phyloP scores from a whole-genome alignment of 2,113 vertebrate genomes.

The Chionis minor region DNA sequence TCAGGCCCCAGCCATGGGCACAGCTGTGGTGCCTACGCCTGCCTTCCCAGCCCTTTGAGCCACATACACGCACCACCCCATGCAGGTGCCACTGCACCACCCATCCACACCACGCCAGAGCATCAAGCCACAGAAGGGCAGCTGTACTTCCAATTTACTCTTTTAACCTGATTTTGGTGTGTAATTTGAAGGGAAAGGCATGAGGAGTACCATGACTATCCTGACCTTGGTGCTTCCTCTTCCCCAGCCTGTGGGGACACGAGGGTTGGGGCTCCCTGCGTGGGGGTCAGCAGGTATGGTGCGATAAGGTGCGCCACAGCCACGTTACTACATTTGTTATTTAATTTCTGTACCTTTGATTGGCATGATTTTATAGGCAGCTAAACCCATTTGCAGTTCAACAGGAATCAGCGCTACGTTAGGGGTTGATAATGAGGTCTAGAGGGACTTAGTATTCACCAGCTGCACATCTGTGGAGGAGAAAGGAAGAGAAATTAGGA shows the following conservation, averaged over 20 bases:
- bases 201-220: background rate
- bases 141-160: background rate
- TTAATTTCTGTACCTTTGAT: background rate
- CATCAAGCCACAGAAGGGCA: background rate
- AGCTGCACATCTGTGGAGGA: background rate
- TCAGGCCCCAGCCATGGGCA: background rate
- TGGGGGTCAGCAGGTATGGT: background rate
- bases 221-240: background rate
- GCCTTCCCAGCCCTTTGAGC: background rate
- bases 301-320: background rate
- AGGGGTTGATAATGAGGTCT: background rate
- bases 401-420: fast-evolving
- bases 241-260: too few species aligned
- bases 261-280: background rate
- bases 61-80: fast-evolving
- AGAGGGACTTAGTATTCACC: background rate
- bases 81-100: background rate
- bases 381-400: background rate
- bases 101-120: background rate
- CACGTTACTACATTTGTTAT: background rate
- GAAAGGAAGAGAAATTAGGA: background rate
- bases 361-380: background rate
- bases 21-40: fast-evolving
- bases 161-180: background rate
- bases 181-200: background rate